phyloP scores from a whole-genome alignment of 1,140 invertebrate species.

The Grapholita molesta region DNA sequence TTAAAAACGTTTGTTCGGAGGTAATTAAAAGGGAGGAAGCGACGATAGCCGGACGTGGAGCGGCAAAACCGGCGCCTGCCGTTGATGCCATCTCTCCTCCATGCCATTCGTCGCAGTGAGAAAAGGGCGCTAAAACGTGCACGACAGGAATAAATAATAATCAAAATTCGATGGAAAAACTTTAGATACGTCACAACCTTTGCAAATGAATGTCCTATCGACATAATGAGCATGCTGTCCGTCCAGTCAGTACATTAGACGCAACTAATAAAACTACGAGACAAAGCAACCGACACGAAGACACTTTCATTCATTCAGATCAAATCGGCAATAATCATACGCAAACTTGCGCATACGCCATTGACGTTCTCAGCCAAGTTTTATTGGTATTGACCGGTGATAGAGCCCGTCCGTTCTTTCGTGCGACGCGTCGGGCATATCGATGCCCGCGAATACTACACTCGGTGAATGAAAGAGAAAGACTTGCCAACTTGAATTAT shows the following conservation, averaged over 20 bases:
- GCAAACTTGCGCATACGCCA: slow-evolving; percentile 43
- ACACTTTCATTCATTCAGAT: slow-evolving; percentile 57
- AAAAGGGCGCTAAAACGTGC: slow-evolving; percentile 56
- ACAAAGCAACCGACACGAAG: slow-evolving; percentile 19
- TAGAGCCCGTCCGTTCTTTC: slow-evolving; percentile 71
- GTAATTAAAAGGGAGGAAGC: slow-evolving; percentile 65
- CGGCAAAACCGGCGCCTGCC: slow-evolving; percentile 59
- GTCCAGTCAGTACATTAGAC: background rate
- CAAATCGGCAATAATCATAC: slow-evolving; percentile 51
- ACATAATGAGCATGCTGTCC: background rate
- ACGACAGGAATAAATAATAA: slow-evolving; percentile 54
- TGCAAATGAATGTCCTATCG: background rate
- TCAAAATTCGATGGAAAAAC: slow-evolving; percentile 40
- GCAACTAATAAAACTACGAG: background rate
- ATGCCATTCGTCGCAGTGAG: slow-evolving; percentile 49
- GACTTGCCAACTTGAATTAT: slow-evolving; percentile 25
- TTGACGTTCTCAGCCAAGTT: slow-evolving; percentile 55
- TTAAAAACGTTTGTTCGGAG: too few species aligned
- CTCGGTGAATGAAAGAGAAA: slow-evolving; percentile 64
- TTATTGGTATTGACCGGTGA: slow-evolving; percentile 64
- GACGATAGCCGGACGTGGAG: slow-evolving; percentile 52
- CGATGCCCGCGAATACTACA: slow-evolving; percentile 65
- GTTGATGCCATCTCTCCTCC: slow-evolving; percentile 62
- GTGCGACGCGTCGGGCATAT: slow-evolving; percentile 70
- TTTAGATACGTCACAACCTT: background rate